Evolutionary conservation across 2,888 invertebrate genomes (phyloP), one percentile per base, ranked within the genome.

Genomic region (Prosapia bicincta): DNA sequence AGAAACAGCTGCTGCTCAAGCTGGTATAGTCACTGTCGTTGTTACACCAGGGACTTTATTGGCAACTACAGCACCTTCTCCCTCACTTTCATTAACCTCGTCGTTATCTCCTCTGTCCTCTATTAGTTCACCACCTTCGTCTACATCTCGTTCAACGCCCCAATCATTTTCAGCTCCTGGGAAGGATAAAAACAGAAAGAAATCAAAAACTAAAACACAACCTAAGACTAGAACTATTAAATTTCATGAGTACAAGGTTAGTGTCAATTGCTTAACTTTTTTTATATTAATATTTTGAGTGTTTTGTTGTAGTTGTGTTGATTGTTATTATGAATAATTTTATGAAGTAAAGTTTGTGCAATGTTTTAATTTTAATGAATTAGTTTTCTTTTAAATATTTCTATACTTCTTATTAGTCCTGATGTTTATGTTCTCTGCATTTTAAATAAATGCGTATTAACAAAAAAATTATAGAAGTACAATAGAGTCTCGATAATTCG

Each of bases 201-300:
- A 94, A 84, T 90, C 90, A 24, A 95, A 95, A 84, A 91, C 92
- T 65, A 95, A 95, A 85, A 80, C 90, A 26, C 89, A 91, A 75
- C 92, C 94, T 0, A 96, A 96, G 85, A 89, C 93, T 24, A 90
- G 94, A 81, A 94, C 94, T 74, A 97, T 98, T 82, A 98, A 98
- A 87, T 98, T 98, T 86, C 98, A 98, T 85, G 98, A 98, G 85
- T 96, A 96, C 85, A 96, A 96, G 86, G 88, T 87, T 77, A 81
- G 81, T 81, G n/a, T 23, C 9, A 28, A 23, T 20, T n/a, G 24
- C n/a, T 15, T 23, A n/a, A 38, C 9, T 30, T 5, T 30, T 30
- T 30, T 30, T 30, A 9, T 30, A 6, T 30, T 30, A 13, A 6
- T 72, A 9, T 75, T 24, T 75, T 9, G n/a, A n/a, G n/a, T n/a